Evolutionary conservation across 2,888 invertebrate species (phyloP), one percentile per base, ranked within the genome.

Genomic region (Osedax frankpressi): DNA sequence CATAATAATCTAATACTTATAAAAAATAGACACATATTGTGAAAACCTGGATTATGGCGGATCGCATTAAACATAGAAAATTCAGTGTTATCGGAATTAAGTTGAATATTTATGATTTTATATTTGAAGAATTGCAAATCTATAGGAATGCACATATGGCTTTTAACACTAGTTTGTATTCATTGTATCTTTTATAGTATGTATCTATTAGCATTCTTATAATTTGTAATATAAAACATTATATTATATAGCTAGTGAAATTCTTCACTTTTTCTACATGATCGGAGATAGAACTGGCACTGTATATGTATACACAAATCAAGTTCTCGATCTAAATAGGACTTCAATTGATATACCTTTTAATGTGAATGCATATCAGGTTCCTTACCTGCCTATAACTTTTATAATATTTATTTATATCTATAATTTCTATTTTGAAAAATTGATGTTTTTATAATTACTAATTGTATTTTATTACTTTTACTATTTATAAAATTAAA

Each of bases 261-360:
- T 11, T 44, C 6, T 44, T 44, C 77, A 75, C 74, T 81, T 80
- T 77, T 74, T 78, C 3, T 78, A 81, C 75, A 80, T 81, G 80
- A 81, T 81, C 25, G 80, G 80, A 0, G 80, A 81, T 70, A 71
- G 79, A 25, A 76, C 80, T 3, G 80, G 80, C n/a, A 80, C 80
- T 2, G 78, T 81, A 11, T 80, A 81, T 75, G 71, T 81, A 27
- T 79, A 77, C 3, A 73, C 77, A 28, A 77, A 77, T 30, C 80
- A 80, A 65, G 76, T 76, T 0, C 77, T 80, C 77, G 79, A 80
- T 70, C 75, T 79, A 1, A 72, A 78, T 3, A 70, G 80, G 72
- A 71, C 70, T 19, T 79, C 79, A 65, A 79, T 80, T 67, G 80
- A 80, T 72, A 70, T 78, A 0, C 80, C 80, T 11, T 80, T 80